Evolutionary conservation across 1,140 invertebrate genomes (phyloP), one percentile per base, ranked within the genome.

Genomic region (Drosophila athabasca): DNA sequence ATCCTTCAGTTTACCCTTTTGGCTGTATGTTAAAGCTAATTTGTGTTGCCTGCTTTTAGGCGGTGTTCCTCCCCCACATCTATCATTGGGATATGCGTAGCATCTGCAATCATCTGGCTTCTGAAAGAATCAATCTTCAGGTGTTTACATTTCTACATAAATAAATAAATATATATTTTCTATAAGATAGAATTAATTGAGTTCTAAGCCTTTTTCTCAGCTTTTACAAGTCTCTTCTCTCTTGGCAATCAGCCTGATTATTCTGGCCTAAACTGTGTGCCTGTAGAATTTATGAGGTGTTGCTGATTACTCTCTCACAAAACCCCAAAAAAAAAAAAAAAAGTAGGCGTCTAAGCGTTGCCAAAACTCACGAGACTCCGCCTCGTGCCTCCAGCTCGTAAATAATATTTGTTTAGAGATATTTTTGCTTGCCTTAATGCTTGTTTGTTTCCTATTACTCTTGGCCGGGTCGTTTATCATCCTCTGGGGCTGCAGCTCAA

Each of bases 371-470:
- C 41, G 46, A 57, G 55, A 44, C 22, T 24, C 61, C 41, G 43
- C 15, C 22, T 22, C 26, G 52, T 26, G 15, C 53, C 35, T 31
- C 31, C 54, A 55, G 58, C 70, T 57, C 75, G 81, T 87, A 87
- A 87, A 87, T 87, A 79, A 71, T 79, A 71, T 88, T 87, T 87
- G 83, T 68, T 87, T 87, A 75, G 82, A 85, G 51, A 81, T 81
- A 76, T 71, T 64, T 75, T 79, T 75, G 62, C 59, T 61, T 66
- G 62, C 59, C 62, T 69, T 87, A 85, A 85, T 87, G 75, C 82
- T 87, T 62, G 82, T 76, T 82, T 74, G 79, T 70, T 82, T 77
- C 65, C 78, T 80, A 82, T 74, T 82, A 73, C 69, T 49, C 62
- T 69, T 45, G 62, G 60, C 67, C 66, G 19, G 65, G 58, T 81